Evolutionary conservation across 1,140 invertebrate genomes (phyloP), one percentile per base, ranked within the genome.

Genomic region (Alviniconcha marisindica): DNA sequence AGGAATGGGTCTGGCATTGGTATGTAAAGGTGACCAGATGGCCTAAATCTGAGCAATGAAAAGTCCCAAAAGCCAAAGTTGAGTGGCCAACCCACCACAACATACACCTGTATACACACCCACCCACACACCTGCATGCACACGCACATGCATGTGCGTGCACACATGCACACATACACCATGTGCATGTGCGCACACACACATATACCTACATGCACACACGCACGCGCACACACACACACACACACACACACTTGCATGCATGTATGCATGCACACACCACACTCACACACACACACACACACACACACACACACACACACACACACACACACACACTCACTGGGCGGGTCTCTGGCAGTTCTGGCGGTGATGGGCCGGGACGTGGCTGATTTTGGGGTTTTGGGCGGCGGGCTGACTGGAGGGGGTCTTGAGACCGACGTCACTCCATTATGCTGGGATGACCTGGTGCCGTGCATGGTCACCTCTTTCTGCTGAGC

Each of bases 311-410:
- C 44, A 48, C 18, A 48, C 33, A 18, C 44, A 48, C 5, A 48
- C 44, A 48, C 44, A 48, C 44, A 48, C 44, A 48, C 44, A 48
- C 31, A 44, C 18, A 73, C 48, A 24, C 28, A 86, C 87, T 86
- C 87, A 91, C 91, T 87, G 15, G 90, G 91, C 56, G 89, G 89
- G 66, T 91, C 91, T 81, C 91, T 85, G 0, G 88, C 88, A 36
- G 90, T 89, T 71, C 89, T 81, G 44, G 90, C 84, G 3, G 86
- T 86, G 5, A 79, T 60, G 24, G 83, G 82, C 1, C 81, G 81
- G 15, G 83, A 81, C 3, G 33, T 60, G 15, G 71, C 63, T 28
- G 78, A 10, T 69, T 84, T 78, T 33, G 83, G 63, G 78, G 84
- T 80, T 77, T 77, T 63, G 56, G 83, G 80, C 60, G 81, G 82